Evolutionary conservation across 2,797 vertebrate species (phyloP), one percentile per base, ranked within the genome.

Genomic region (Margarornis squamiger): DNA sequence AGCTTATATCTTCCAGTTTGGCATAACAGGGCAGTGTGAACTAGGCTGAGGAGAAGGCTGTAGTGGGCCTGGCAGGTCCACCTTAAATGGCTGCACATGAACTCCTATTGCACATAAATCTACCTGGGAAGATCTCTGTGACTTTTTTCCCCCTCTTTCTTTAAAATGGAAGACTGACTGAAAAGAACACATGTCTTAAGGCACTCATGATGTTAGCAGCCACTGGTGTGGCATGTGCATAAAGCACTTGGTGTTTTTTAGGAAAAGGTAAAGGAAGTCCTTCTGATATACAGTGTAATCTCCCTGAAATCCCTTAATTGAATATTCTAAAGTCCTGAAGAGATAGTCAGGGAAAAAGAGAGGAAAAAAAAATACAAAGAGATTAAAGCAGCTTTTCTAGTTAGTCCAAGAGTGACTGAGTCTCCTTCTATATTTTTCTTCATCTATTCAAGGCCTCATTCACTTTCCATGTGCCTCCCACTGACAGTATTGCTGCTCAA

Each of bases 251-350:
- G 32, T 92, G 71, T 58, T 92, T 63, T 70, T 15, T 13, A 55
- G 45, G 71, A 83, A 88, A 79, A 49, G 7, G 26, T 10, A 32
- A 57, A 83, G 91, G 76, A 71, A 41, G 6, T n/a, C 39, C 74
- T 84, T 93, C 89, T 79, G 81, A 96, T 96, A 86, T 6, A 57
- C 75, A 80, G 70, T 59, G 38, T 96, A 92, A 92, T 95, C 65
- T 95, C 74, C 26, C 63, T 76, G 55, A 96, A 97, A 86, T 91
- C 81, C 74, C 62, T 94, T 96, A 95, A 90, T 90, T 88, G 59
- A 96, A 88, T 95, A 68, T 93, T 96, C 78, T 93, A 57, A 96
- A 84, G 75, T 88, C 82, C 92, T 66, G 62, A 96, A 94, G 84
- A 77, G 86, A 70, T 73, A 94, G 83, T n/a, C 72, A 96, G 51